Percentiles rank a stretch among this genome's conserved stretches.
phyloP scores from a whole-genome alignment of 2,888 invertebrate genomes.

The Sphaerolaimus hirsutus region DNA sequence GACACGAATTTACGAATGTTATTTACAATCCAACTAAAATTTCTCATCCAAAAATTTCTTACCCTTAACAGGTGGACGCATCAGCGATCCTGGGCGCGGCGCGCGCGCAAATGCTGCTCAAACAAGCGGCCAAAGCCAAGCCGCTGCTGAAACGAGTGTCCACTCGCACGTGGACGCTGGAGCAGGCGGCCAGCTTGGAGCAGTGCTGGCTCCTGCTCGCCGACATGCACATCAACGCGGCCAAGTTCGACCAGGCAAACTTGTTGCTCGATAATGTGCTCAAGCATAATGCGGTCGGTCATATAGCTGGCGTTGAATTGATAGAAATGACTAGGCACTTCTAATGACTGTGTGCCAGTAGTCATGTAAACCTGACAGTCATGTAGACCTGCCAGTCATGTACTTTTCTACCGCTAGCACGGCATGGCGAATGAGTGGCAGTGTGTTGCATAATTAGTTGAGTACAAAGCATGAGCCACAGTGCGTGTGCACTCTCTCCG shows the following conservation, averaged over 20 bases:
- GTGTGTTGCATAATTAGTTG: too few relatives aligned
- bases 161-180: conserved; percentile 65
- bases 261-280: conserved; percentile 42
- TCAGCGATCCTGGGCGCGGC: conserved; percentile 59
- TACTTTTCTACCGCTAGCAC: too few relatives aligned
- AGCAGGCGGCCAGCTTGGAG: conserved; percentile 83
- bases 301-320: background rate
- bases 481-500: too few relatives aligned
- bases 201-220: conserved; percentile 79
- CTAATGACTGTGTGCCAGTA: background rate
- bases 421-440: too few relatives aligned
- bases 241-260: conserved; percentile 59
- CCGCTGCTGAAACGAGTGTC: conserved; percentile 69
- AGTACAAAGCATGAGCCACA: too few relatives aligned
- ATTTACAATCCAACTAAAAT: background rate
- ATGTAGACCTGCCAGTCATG: too few relatives aligned
- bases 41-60: background rate
- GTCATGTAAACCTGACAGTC: too few relatives aligned
- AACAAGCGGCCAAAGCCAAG: conserved; percentile 68
- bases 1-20: background rate
- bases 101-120: conserved; percentile 56
- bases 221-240: conserved; percentile 56
- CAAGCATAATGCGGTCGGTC: conserved; percentile 30
- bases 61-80: too few relatives aligned
- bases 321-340: background rate